Base-by-base conservation (phyloP, 2,888 invertebrate species). In the Melanotus villosus region DNA sequence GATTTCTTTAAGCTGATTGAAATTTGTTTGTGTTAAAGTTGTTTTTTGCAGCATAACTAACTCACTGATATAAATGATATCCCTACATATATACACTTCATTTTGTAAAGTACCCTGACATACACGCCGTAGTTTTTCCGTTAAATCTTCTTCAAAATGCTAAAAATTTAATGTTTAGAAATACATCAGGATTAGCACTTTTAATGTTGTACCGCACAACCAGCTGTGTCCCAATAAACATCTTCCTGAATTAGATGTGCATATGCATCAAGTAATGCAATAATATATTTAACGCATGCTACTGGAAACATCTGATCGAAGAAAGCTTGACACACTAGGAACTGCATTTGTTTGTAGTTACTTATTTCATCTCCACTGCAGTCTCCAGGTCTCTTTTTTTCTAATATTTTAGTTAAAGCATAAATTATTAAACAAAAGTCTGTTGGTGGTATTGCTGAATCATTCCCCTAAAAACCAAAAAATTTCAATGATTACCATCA, bases 371-470 rank as follows among this genome's bases (percentile, higher is more conserved):
- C 5, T 9, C 1, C 12, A 5, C 7, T 58, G 21, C 63, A 64
- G 2, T 58, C 52, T 10, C 19, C 14, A 0, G 14, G 30, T 19
- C n/a, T 52, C 5, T 64, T 68, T 10, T 50, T 64, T n/a, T 68
- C 63, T 30, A 68, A 32, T 16, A 64, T 58, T 34, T 64, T 68
- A 6, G 38, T 68, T 18, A 68, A 41, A n/a, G 68, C 64, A 14
- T 58, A 58, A 16, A 68, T 19, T 18, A 57, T 36, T 10, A 68
- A 59, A 41, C 19, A 50, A 16, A 57, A 12, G 9, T 68, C 64
- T 1, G 59, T 63, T 9, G 21, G 26, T 7, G 64, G 32, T 21
- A 52, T 32, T 0, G 18, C n/a, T n/a, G n/a, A n/a, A n/a, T 19
- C 23, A 52, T 21, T 14, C 19, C 12, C 2, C 26, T 36, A 5